Evolutionary conservation across 2,113 vertebrate genomes (phyloP).

Genomic region (Chrysochloris asiatica): DNA sequence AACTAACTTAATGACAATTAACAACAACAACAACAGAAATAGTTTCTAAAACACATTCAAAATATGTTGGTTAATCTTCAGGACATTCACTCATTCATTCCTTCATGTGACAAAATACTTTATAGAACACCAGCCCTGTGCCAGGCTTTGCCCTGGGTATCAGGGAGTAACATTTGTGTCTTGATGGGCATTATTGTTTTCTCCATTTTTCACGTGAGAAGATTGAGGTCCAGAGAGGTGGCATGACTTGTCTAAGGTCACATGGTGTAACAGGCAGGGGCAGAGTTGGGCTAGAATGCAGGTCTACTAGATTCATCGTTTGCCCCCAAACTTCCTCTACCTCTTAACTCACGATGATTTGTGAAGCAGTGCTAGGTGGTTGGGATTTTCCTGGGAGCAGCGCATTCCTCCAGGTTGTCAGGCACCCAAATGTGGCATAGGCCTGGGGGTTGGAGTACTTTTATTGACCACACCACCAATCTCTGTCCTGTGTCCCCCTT

Average conservation of each 20-base stretch:
- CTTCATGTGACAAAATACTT: not conserved
- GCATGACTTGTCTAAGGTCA: not conserved
- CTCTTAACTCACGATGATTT: not conserved
- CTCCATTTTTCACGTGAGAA: not conserved
- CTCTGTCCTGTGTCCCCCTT: not conserved
- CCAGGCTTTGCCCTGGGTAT: not conserved
- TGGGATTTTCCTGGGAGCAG: not conserved
- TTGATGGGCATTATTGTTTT: not conserved
- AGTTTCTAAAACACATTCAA: not conserved
- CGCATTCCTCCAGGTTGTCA: fast-evolving
- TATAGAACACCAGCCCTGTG: not conserved
- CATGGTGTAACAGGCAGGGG: not conserved
- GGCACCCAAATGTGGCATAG: fast-evolving
- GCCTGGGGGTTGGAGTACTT: not conserved
- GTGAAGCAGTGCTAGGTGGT: not conserved
- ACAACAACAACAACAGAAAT: no score
- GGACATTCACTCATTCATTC: not conserved
- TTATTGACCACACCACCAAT: not conserved
- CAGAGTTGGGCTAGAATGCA: not conserved
- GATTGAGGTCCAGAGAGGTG: not conserved
- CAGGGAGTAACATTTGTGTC: not conserved
- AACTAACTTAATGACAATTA: no score
- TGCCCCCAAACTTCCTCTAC: not conserved
- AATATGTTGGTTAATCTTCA: not conserved
- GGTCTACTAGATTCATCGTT: not conserved